Evolutionary conservation across 2,888 invertebrate species (phyloP).

Genomic region (Ormyrus rosae): DNA sequence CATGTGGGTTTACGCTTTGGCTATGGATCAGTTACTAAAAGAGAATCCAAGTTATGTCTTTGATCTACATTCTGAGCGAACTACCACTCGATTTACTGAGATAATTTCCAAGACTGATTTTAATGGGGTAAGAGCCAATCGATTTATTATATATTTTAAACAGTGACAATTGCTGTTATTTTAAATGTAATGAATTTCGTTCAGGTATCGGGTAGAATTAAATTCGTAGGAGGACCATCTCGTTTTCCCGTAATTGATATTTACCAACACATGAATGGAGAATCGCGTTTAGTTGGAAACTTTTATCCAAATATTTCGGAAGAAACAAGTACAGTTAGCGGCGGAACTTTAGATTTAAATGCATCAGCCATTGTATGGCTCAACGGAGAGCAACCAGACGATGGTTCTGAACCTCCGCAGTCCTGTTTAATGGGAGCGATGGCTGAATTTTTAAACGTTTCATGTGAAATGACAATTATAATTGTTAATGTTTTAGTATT

Average conservation of each 20-base stretch:
- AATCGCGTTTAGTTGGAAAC: constrained; percentile 77
- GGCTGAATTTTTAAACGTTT: constrained; percentile 82
- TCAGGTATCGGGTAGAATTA: constrained; percentile 81
- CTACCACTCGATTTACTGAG: constrained; percentile 79
- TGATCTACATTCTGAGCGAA: constrained; percentile 78
- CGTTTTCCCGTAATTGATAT: constrained; percentile 81
- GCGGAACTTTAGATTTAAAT: constrained; percentile 78
- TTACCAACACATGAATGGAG: constrained; percentile 79
- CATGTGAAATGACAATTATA: constrained; percentile 85
- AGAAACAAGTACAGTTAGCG: constrained; percentile 75
- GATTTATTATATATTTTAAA: too few species aligned
- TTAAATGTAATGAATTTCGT: too few species aligned
- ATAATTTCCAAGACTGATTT: constrained; percentile 83
- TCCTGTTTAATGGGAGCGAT: constrained; percentile 83
- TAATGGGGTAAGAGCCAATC: constrained; percentile 78
- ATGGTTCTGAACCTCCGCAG: constrained; percentile 80
- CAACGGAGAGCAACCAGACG: constrained; percentile 80
- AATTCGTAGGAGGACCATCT: constrained; percentile 83
- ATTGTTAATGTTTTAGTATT: constrained; percentile 81
- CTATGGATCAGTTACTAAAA: constrained; percentile 81
- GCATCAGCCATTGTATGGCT: constrained; percentile 81
- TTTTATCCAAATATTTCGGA: constrained; percentile 79
- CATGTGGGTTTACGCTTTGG: constrained; percentile 87
- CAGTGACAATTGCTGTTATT: too few species aligned
- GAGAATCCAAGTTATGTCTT: constrained; percentile 80